Base-by-base conservation (phyloP, 2,797 vertebrate genomes). In the Jordanella pulchra region DNA sequence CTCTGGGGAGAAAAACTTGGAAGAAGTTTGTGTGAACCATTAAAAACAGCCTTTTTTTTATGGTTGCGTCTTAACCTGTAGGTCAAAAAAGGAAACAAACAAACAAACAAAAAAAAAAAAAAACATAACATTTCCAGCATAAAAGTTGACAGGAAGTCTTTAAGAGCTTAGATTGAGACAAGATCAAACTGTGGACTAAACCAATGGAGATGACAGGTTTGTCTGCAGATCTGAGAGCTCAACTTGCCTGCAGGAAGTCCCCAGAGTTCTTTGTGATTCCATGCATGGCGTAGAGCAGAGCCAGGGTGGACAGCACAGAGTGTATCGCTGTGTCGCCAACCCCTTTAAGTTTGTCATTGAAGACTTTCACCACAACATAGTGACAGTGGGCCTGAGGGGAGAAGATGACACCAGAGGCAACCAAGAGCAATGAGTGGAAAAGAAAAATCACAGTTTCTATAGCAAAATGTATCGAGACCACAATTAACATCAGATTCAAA, bases 361-460 rank as follows among this genome's bases (percentile, higher is more conserved):
- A 99, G 48, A 98, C 92, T 90, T 97, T 98, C 83, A 97, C 96
- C 4, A 95, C 88, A 81, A 99, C 96, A 7, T 97, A 99, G 92
- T 99, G 97, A 89, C 97, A 99, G 86, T 99, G 98, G 9, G 97
- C 97, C 98, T 99, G 73, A 5, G 58, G 28, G 77, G 53, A 21
- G 25, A 50, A 18, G 42, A 13, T 11, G 39, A 12, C n/a, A 30
- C 7, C 2, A 13, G 25, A n/a, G 11, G 13, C 21, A 7, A 48
- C 11, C 23, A 7, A 35, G 15, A 56, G 12, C 28, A 28, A 7
- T 47, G 47, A 61, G 25, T 71, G 39, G n/a, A 11, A 7, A 3
- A 48, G 21, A 23, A 50, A 69, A 30, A 21, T 23, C 42, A 23
- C 21, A 67, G 23, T 35, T 3, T 14, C 17, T 30, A 30, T 9